These are phyloP conservation scores for Luscinia megarhynchos DNA, from an alignment of 2,797 vertebrate species.

Conservation along the genomic window DNA sequence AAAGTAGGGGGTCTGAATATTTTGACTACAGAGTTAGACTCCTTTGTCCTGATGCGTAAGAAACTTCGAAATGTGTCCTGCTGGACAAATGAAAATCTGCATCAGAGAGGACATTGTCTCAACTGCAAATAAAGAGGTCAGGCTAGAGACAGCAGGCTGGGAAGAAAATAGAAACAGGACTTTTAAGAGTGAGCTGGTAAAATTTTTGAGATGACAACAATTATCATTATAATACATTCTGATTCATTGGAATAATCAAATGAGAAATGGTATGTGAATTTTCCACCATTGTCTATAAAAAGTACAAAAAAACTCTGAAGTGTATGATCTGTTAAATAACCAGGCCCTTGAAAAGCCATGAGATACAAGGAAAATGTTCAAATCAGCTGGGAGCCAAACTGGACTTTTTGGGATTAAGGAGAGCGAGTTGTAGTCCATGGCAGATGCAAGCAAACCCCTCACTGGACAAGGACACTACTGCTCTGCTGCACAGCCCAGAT, in stretches of 20 bases:
- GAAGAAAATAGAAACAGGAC: background rate
- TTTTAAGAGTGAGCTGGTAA: background rate
- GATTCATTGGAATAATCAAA: background rate
- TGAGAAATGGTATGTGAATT: background rate
- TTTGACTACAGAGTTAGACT: background rate
- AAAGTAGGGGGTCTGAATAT: background rate
- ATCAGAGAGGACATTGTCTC: background rate
- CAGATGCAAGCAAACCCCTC: background rate
- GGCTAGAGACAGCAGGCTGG: background rate
- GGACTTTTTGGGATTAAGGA: background rate
- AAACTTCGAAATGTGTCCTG: background rate
- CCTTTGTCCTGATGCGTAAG: background rate
- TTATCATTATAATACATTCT: background rate
- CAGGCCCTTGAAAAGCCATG: background rate
- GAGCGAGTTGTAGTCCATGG: accelerated
- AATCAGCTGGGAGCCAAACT: background rate
- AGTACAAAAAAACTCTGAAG: background rate
- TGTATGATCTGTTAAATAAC: background rate
- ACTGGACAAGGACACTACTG: accelerated
- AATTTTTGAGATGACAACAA: background rate
- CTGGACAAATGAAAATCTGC: background rate
- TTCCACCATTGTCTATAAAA: background rate
- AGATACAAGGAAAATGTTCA: constrained; percentile 9
- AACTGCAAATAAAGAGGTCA: background rate
- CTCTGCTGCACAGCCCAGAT: background rate